phyloP scores from a whole-genome alignment of 1,140 invertebrate genomes.

The Orius insidiosus region DNA sequence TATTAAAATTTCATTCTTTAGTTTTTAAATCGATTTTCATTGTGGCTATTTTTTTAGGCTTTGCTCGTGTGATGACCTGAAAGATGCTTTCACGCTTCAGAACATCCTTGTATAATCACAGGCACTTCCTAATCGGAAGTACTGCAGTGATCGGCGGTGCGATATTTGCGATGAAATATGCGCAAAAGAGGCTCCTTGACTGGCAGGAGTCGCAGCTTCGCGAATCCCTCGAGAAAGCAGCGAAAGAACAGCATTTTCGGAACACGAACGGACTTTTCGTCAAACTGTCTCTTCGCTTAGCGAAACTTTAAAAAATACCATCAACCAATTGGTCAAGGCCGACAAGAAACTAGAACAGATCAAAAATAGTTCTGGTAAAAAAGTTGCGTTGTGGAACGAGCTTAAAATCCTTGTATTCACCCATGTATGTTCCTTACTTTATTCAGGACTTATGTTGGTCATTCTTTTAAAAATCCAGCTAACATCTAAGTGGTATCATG shows the following conservation, averaged over 20 bases:
- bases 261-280: conserved; percentile 75
- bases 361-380: conserved; percentile 50
- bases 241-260: conserved; percentile 73
- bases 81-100: too few species aligned
- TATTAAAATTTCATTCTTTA: too few species aligned
- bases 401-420: conserved; percentile 59
- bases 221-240: conserved; percentile 57
- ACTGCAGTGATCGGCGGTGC: conserved; percentile 48
- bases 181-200: conserved; percentile 54
- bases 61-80: too few species aligned
- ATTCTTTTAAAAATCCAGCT: conserved; percentile 67
- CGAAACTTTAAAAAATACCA: conserved; percentile 46
- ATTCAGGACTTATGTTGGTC: conserved; percentile 62
- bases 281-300: conserved; percentile 61
- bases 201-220: conserved; percentile 66
- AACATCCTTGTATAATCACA: conserved; percentile 30
- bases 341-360: conserved; percentile 54
- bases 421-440: conserved; percentile 52
- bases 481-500: conserved; percentile 69
- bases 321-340: conserved; percentile 48
- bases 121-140: conserved; percentile 58
- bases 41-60: too few species aligned
- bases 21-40: too few species aligned
- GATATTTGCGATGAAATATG: conserved; percentile 49
- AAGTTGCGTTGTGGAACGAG: conserved; percentile 66